Evolutionary conservation across 2,113 vertebrate genomes (phyloP).

Genomic region (Antechinus flavipes): DNA sequence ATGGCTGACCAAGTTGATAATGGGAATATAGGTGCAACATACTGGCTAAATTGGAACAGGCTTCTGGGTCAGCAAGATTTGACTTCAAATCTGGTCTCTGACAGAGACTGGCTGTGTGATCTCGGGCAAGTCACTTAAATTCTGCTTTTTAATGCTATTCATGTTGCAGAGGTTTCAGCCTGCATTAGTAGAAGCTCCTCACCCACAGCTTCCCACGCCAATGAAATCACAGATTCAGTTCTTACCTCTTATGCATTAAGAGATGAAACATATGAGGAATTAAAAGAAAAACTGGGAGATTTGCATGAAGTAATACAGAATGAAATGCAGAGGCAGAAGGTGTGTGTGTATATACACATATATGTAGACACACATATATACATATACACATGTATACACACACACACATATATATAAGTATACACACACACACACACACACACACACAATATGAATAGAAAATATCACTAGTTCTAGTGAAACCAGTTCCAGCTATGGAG

Average conservation of each 20-base stretch:
- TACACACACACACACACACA: no score
- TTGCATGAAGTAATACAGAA: not conserved
- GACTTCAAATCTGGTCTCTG: not conserved
- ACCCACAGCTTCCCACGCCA: not conserved
- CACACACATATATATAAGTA: no score
- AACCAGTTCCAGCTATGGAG: not conserved
- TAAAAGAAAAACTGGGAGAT: not conserved
- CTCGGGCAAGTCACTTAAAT: not conserved
- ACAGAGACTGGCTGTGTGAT: not conserved
- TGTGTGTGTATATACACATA: no score
- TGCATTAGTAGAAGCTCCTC: not conserved
- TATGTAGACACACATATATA: no score
- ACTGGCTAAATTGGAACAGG: not conserved
- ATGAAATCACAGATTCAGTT: not conserved
- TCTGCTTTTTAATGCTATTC: not conserved
- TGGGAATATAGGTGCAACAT: not conserved
- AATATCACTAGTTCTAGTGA: not conserved
- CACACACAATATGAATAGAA: not conserved
- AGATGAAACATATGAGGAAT: not conserved
- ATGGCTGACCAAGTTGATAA: not conserved
- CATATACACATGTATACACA: no score
- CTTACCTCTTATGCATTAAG: not conserved
- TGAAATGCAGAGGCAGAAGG: not conserved
- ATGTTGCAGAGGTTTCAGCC: not conserved
- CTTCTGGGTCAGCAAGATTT: not conserved